Evolutionary conservation across 2,888 invertebrate species (phyloP), one percentile per base, ranked within the genome.

Genomic region (Erannis defoliaria): DNA sequence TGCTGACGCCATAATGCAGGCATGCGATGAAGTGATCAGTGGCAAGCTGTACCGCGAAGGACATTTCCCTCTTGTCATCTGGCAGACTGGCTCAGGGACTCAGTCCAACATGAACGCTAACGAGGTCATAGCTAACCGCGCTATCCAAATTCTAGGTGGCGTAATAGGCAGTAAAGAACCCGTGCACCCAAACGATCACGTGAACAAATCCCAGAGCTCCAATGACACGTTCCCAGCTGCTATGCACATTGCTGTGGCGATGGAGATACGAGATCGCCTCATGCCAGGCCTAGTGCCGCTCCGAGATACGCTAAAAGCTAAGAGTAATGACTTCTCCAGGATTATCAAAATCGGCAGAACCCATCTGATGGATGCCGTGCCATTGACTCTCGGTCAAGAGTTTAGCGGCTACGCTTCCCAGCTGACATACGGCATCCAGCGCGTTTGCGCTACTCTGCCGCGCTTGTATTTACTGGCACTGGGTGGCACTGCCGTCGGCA

Each of bases 71-170:
- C 93, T 99, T 51, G 98, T 99, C 67, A 98, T 99, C 82, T 99
- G 99, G 99, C 99, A 99, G 94, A 99, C 99, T 0, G 99, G 99
- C 4, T 99, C 99, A 26, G 99, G 99, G 19, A 99, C 99, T 0
- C 99, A 99, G 93, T 96, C 97, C 58, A 99, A 99, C 92, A 99
- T 99, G 99, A 99, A 99, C 89, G 97, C 98, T 2, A 99, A 99
- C 86, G 99, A 99, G 95, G 96, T 97, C 0, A 96, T 98, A 61
- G 95, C 98, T 51, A 99, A 98, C 90, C 94, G 97, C 48, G 98
- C 98, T 0, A 98, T 98, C 79, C 97, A 98, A 86, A 87, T 97
- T 51, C 75, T 98, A 48, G 98, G 98, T 9, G 99, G 99, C 3
- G 93, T 95, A 74, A 93, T 99, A 16, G 99, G 99, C 57, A 97